Evolutionary conservation across 1,140 invertebrate species (phyloP).

Genomic region (Brachionus sp.): DNA sequence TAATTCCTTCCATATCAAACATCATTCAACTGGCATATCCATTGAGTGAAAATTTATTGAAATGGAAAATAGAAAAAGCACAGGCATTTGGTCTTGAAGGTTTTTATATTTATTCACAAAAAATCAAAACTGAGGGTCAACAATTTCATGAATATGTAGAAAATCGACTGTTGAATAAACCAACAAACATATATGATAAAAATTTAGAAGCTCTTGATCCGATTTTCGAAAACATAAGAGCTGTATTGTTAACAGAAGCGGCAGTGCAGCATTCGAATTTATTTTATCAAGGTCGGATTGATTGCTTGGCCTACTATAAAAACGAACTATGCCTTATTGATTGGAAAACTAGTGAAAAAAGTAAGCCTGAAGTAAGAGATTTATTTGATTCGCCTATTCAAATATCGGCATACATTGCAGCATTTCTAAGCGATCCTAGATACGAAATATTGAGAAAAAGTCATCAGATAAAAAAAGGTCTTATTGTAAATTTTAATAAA

Average conservation of each 20-base stretch:
- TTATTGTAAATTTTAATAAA: slow-evolving; percentile 35
- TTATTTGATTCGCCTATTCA: slow-evolving; percentile 21
- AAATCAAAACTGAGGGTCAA: slow-evolving; percentile 8
- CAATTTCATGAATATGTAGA: slow-evolving; percentile 15
- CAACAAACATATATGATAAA: not conserved
- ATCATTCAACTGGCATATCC: not conserved
- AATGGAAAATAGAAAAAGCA: slow-evolving; percentile 38
- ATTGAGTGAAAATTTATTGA: slow-evolving; percentile 27
- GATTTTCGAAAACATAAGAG: not conserved
- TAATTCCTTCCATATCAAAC: not conserved
- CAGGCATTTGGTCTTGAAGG: not conserved
- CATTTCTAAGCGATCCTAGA: slow-evolving; percentile 39
- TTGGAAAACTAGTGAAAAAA: slow-evolving; percentile 43
- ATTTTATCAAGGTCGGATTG: slow-evolving; percentile 35
- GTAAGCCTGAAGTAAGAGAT: slow-evolving; percentile 8
- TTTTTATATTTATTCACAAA: not conserved
- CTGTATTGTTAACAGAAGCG: not conserved
- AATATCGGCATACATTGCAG: slow-evolving; percentile 29
- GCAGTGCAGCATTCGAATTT: slow-evolving; percentile 8
- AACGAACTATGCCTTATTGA: not conserved
- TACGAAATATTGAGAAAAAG: not conserved
- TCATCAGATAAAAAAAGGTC: not conserved
- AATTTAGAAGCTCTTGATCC: not conserved
- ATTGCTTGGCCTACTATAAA: slow-evolving; percentile 35
- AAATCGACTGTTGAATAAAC: not conserved